Base-by-base conservation (phyloP, 1,140 invertebrate species). In the Elysia chlorotica region DNA sequence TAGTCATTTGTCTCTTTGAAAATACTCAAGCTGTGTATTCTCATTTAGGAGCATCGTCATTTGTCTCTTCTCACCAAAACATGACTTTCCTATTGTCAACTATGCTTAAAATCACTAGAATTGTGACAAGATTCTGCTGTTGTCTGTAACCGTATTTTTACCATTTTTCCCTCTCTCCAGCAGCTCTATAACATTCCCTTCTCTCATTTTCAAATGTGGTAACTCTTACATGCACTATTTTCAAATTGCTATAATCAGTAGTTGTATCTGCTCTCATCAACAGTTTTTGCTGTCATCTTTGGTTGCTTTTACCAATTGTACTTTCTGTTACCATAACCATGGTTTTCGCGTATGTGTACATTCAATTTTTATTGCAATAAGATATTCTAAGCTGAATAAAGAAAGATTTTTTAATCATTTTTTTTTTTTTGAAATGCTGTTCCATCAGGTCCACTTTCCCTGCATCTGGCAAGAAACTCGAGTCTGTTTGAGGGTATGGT, bases 401-500 rank as follows among this genome's bases (percentile, higher is more conserved):
- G n/a, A 48, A 48, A 10, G 10, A 48, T 48, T 14, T 48, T 10
- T 48, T 14, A 48, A 65, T 25, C 30, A 65, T 65, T 17, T n/a
- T n/a, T 31, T 19, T 56, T 56, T 68, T 31, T 68, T 3, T 35
- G n/a, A n/a, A n/a, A n/a, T n/a, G n/a, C n/a, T n/a, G n/a, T 31
- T 6, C 30, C 21, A 31, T 21, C 41, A 71, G 56, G 37, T 33
- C n/a, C 61, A 19, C 33, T 68, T 54, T 38, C 53, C 14, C n/a
- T 48, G 30, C 1, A 4, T 2, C n/a, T 38, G 2, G 10, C 17
- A 31, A 53, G 56, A 23, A 68, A 59, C 2, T 53, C 23, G 23
- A 69, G 54, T 3, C 56, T 79, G 53, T 79, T 79, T 67, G 38
- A 76, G 28, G 78, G 74, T 6, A 74, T 74, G 23, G 35, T 33